Percentiles rank a stretch among this genome's conserved stretches.
Conservation (phyloP, 2,113 vertebrate genomes). For the Alethe diademata region DNA sequence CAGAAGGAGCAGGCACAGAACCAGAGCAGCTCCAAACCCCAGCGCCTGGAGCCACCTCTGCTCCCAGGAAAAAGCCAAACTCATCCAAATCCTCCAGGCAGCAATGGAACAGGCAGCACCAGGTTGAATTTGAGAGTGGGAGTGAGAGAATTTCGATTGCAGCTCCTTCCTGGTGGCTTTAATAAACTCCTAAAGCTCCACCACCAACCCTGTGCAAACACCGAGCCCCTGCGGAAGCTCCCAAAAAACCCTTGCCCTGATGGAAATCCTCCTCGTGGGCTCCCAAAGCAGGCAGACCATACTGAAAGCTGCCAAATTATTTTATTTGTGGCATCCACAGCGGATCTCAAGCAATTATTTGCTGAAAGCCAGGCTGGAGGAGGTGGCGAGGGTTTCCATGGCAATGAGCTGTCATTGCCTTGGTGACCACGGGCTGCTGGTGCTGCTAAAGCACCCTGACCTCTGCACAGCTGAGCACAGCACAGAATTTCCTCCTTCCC, state of each 20-base stretch:
- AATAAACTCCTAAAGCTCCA: neutral
- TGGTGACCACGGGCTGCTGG: neutral
- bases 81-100: neutral
- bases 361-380: neutral
- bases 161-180: neutral
- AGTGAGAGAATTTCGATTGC: neutral
- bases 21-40: neutral
- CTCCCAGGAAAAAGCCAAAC: neutral
- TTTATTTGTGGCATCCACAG: neutral
- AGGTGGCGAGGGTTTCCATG: conserved; percentile 36
- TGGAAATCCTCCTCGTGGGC: neutral
- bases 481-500: neutral
- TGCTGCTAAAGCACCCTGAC: neutral
- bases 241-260: neutral
- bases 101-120: neutral
- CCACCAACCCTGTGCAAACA: neutral
- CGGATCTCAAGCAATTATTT: neutral
- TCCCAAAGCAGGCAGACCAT: accelerated
- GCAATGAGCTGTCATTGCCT: conserved; percentile 28
- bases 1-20: accelerated
- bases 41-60: neutral
- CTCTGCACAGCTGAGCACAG: neutral
- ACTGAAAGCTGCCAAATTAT: neutral
- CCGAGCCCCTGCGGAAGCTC: neutral
- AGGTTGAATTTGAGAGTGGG: neutral